A percentile compares a stretch with the other conserved stretches of the same genome.
phyloP scores from a whole-genome alignment of 2,888 invertebrate species.

The Pyrochroa serraticornis region DNA sequence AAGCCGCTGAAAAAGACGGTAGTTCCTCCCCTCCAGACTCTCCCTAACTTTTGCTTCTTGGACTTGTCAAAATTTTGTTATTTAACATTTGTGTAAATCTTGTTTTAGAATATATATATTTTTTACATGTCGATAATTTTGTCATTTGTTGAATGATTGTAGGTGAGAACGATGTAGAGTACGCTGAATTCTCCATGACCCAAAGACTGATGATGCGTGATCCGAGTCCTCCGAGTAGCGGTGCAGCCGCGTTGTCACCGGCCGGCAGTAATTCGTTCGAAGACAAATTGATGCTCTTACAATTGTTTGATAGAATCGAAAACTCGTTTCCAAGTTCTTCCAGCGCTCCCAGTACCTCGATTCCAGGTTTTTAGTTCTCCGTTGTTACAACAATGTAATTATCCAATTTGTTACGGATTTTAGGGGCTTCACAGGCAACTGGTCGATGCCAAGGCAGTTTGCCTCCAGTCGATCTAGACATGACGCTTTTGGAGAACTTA shows the following conservation, averaged over 20 bases:
- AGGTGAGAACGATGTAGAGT: conserved; percentile 75
- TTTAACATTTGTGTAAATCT: not conserved
- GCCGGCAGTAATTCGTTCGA: conserved; percentile 50
- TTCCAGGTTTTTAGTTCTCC: not conserved
- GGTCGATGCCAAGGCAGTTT: conserved; percentile 42
- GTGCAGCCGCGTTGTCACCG: conserved; percentile 41
- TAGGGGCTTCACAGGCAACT: conserved; percentile 16
- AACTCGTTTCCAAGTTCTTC: conserved; percentile 4
- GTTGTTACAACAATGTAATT: too few relatives aligned
- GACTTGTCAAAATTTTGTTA: not conserved
- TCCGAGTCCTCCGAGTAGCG: conserved; percentile 40
- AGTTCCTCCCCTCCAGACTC: conserved; percentile 29
- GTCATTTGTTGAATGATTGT: conserved; percentile 28
- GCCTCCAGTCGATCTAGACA: conserved; percentile 44
- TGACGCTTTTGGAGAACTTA: conserved; percentile 37
- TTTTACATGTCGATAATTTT: conserved; percentile 3
- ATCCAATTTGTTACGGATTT: not conserved
- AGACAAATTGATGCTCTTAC: conserved; percentile 66
- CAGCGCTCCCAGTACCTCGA: not conserved
- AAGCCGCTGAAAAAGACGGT: conserved; percentile 48
- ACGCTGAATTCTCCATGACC: conserved; percentile 63
- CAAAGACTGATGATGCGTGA: conserved; percentile 55
- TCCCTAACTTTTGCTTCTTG: conserved; percentile 18
- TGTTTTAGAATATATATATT: conserved; percentile 4
- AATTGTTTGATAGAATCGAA: conserved; percentile 41